A percentile compares a stretch with the other conserved stretches of the same genome.
These are phyloP conservation scores for Rutpela maculata DNA, from an alignment of 2,888 invertebrate species.

Conservation along the genomic window DNA sequence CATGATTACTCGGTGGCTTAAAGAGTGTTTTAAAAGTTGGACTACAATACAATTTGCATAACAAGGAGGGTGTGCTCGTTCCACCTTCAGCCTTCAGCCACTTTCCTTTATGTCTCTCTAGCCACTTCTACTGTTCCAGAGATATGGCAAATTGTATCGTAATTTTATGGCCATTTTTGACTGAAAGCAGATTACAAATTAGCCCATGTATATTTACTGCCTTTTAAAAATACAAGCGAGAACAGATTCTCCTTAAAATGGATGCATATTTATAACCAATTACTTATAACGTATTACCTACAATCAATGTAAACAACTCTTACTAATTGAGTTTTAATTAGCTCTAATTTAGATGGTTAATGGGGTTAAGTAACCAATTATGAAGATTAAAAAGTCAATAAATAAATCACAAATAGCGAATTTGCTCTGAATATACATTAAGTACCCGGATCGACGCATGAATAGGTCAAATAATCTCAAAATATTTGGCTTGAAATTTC, in stretches of 20 bases:
- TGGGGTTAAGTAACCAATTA: not conserved
- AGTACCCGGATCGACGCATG: too few relatives aligned
- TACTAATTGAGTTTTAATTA: constrained; percentile 13
- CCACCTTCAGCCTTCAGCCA: constrained; percentile 53
- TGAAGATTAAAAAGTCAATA: not conserved
- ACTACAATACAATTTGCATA: constrained; percentile 73
- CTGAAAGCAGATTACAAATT: constrained; percentile 63
- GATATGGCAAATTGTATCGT: constrained; percentile 70
- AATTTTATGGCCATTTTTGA: constrained; percentile 66
- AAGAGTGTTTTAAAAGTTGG: constrained; percentile 73
- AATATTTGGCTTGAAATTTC: too few relatives aligned
- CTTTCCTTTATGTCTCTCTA: constrained; percentile 70
- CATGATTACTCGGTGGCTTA: constrained; percentile 68
- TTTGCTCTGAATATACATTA: not conserved
- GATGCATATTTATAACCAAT: constrained; percentile 62
- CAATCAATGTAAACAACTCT: not conserved
- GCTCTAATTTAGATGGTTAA: not conserved
- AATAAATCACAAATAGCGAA: not conserved
- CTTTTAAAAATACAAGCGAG: constrained; percentile 8
- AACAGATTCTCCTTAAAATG: constrained; percentile 43
- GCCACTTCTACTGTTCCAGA: constrained; percentile 64
- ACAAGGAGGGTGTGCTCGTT: constrained; percentile 68
- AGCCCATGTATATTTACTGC: constrained; percentile 60
- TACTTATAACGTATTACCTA: constrained; percentile 13
- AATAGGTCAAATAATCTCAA: too few relatives aligned